A percentile compares a stretch with the other conserved stretches of the same genome.
Conservation (phyloP, 1,140 invertebrate genomes). For the Drosophila mayri region DNA sequence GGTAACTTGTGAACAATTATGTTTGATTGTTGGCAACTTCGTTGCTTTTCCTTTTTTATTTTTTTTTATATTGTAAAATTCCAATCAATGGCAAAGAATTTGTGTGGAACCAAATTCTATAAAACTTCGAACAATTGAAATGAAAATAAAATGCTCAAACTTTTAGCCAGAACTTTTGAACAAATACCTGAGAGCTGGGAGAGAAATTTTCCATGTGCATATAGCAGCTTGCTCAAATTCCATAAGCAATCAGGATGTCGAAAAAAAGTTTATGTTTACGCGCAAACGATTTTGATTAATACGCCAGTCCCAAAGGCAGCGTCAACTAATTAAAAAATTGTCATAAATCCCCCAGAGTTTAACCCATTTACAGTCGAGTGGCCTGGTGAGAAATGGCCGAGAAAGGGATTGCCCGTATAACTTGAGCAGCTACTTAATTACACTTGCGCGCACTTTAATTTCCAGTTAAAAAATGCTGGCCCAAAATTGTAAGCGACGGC, state of each 20-base stretch:
- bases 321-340: constrained; percentile 77
- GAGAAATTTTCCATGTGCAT: constrained; percentile 28
- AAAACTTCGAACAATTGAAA: constrained; percentile 36
- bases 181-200: constrained; percentile 13
- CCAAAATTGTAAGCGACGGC: constrained; percentile 25
- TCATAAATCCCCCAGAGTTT: constrained; percentile 73
- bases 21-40: constrained; percentile 49
- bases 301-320: constrained; percentile 4
- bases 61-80: constrained; percentile 30
- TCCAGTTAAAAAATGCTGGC: constrained; percentile 58
- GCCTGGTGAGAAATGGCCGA: constrained; percentile 63
- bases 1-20: constrained; percentile 52
- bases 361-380: constrained; percentile 73
- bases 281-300: constrained; percentile 52
- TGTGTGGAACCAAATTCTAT: constrained; percentile 16
- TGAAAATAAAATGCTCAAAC: constrained; percentile 32
- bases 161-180: constrained; percentile 18
- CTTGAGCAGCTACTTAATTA: constrained; percentile 78
- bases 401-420: constrained; percentile 46
- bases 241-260: constrained; percentile 20
- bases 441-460: constrained; percentile 82
- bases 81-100: constrained; percentile 40
- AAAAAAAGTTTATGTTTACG: constrained; percentile 43
- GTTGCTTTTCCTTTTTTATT: not conserved
- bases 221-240: not conserved